Evolutionary conservation across 2,113 vertebrate genomes (phyloP), one percentile per base, ranked within the genome.

Genomic region (Channa argus): DNA sequence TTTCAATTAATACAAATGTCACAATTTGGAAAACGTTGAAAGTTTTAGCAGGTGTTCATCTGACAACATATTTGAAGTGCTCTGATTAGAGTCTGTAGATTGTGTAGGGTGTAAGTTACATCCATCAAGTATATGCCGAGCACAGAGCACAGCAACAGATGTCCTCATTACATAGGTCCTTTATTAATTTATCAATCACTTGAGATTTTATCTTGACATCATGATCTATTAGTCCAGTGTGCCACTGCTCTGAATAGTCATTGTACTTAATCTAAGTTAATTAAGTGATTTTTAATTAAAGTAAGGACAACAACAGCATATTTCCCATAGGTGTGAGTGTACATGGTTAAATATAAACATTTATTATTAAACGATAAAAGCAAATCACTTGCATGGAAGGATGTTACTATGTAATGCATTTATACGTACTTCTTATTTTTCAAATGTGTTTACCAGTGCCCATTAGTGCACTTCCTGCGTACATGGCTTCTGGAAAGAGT

Each of bases 401-500:
- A 24, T 14, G 36, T 74, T 4, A 5, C 45, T 33, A 2, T 15
- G 52, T 36, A 65, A 82, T 59, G 1, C 10, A 64, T 43, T 54
- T 34, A 50, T 2, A 51, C 45, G 6, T 49, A 41, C 39, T 24
- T 24, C 8, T 49, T 83, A 49, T 63, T 77, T 79, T 43, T 50
- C 36, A 62, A 86, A 80, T 74, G 72, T 78, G 49, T 79, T 82
- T 70, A 71, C 15, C 58, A 24, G 2, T 53, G 53, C 4, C 65
- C 71, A 88, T 89, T 82, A 85, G 72, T 13, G 70, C 41, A 45
- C 62, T 83, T 83, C 74, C 79, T 85, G 74, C 45, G 75, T 43
- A 53, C n/a, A 47, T n/a, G 13, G 44, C 71, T 8, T 63, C 63
- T 63, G 49, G 76, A 78, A 77, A 62, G 60, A 71, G 24, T 73